Conservation (phyloP, 2,113 vertebrate species). For the Herpetotheres cachinnans region DNA sequence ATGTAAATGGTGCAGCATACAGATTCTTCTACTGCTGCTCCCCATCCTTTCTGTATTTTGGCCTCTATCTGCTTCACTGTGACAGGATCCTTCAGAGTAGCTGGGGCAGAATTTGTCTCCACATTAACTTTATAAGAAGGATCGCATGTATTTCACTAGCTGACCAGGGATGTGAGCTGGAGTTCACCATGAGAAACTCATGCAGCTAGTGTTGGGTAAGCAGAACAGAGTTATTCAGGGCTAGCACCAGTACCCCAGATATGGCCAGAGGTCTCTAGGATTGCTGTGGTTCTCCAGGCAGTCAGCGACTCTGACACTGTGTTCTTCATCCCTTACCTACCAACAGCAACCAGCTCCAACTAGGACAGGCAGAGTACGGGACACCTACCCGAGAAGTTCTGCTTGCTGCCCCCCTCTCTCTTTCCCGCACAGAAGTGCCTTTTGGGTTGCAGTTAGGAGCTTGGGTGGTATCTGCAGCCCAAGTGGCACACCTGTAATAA, state of each 20-base stretch:
- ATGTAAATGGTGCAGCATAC: not conserved
- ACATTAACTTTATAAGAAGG: not conserved
- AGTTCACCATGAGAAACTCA: fast-evolving
- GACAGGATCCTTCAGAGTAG: not conserved
- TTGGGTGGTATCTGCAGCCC: not conserved
- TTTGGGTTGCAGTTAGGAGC: not conserved
- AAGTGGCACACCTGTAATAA: not conserved
- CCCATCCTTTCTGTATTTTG: not conserved
- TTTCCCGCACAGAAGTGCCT: not conserved
- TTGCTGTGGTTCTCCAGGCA: not conserved
- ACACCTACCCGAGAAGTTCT: not conserved
- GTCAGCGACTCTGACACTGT: not conserved
- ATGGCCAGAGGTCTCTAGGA: not conserved
- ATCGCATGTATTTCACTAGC: fast-evolving
- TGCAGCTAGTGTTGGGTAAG: not conserved
- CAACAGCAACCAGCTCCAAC: not conserved
- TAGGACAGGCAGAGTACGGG: not conserved
- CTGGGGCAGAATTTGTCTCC: not conserved
- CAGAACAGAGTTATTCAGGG: not conserved
- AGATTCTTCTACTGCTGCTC: not conserved
- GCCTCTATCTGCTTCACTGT: not conserved
- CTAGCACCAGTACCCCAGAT: not conserved
- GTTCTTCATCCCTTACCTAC: not conserved
- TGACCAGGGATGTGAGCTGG: not conserved
- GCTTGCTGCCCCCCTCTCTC: not conserved